Evolutionary conservation across 2,888 invertebrate genomes (phyloP).

Genomic region (Unio pictorum): DNA sequence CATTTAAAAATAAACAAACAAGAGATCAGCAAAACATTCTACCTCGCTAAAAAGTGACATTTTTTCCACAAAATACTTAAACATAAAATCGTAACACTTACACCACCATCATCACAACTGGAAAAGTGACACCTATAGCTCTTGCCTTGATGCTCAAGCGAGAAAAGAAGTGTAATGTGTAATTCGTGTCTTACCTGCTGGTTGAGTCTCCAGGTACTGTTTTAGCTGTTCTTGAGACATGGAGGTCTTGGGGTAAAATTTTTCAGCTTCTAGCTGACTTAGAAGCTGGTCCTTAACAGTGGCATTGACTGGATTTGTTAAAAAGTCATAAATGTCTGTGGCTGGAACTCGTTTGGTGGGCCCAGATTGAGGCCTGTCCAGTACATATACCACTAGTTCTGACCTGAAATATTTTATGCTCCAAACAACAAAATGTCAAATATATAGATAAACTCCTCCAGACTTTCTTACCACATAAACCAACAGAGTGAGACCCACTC

Average conservation of each 20-base stretch:
- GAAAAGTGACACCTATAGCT: too few species aligned
- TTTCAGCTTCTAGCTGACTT: constrained; percentile 79
- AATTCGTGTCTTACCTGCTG: constrained; percentile 71
- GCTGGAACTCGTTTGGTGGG: constrained; percentile 69
- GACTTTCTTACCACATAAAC: not conserved
- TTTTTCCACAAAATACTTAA: too few species aligned
- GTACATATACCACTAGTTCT: constrained; percentile 83
- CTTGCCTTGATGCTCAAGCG: too few species aligned
- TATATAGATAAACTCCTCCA: not conserved
- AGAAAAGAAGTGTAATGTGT: too few species aligned
- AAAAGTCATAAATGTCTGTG: constrained; percentile 70
- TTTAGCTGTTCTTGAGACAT: constrained; percentile 78
- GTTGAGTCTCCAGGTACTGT: constrained; percentile 92
- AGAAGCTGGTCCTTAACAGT: constrained; percentile 80
- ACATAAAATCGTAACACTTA: too few species aligned
- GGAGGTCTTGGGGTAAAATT: constrained; percentile 81
- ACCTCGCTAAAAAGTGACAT: too few species aligned
- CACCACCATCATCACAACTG: too few species aligned
- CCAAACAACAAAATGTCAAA: constrained; percentile 1
- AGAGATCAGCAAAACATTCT: too few species aligned
- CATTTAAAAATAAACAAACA: too few species aligned
- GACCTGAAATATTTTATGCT: constrained; percentile 70
- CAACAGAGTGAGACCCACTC: not conserved
- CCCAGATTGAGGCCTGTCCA: constrained; percentile 79
- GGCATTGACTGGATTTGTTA: constrained; percentile 75